phyloP scores from a whole-genome alignment of 1,140 invertebrate genomes.

The Trichonephila inaurata region DNA sequence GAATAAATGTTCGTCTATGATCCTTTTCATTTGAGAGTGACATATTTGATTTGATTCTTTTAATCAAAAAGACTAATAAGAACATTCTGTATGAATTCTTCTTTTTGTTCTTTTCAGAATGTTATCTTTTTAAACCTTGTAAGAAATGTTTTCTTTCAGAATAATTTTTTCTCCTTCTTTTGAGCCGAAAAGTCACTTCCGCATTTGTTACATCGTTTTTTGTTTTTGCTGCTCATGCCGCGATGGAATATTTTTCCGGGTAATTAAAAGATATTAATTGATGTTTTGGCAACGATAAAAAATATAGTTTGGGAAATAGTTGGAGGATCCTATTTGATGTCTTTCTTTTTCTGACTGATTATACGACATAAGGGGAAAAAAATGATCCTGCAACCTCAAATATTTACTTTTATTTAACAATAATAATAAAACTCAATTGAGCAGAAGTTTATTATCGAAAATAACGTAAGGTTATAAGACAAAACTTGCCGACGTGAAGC shows the following conservation, averaged over 20 bases:
- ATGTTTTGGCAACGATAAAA: not conserved
- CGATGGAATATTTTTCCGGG: not conserved
- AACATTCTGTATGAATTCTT: not conserved
- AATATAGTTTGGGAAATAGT: not conserved
- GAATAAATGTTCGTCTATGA: constrained; percentile 20
- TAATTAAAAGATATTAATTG: constrained; percentile 13
- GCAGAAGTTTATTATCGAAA: too few species aligned
- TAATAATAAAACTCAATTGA: too few species aligned
- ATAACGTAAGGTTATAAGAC: too few species aligned
- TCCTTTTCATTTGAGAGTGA: constrained; percentile 14
- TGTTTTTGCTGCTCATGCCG: not conserved
- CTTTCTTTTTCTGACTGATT: not conserved
- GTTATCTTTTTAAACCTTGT: not conserved
- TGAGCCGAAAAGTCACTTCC: not conserved
- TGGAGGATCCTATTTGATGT: not conserved
- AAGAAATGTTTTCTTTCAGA: not conserved
- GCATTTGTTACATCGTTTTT: not conserved
- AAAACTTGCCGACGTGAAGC: too few species aligned
- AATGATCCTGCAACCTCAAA: not conserved
- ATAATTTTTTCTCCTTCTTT: not conserved
- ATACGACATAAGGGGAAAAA: not conserved
- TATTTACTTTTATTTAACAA: too few species aligned
- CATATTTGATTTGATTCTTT: not conserved
- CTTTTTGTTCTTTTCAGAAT: not conserved
- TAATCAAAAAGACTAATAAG: not conserved